Evolutionary conservation across 2,888 invertebrate species (phyloP), one percentile per base, ranked within the genome.

Genomic region (Adelognathus sp.): DNA sequence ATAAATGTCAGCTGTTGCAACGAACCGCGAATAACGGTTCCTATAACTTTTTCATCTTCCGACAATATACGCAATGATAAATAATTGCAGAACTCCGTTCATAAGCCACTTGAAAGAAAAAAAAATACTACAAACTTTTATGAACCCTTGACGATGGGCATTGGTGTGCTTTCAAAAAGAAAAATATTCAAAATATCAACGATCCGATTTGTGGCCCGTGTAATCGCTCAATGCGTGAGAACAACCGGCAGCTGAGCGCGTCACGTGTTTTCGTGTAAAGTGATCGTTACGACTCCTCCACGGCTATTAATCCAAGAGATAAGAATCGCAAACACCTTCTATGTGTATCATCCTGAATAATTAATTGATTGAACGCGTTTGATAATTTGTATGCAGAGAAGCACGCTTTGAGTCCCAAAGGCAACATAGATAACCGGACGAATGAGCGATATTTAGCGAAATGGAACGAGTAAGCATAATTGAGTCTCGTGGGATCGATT

Each of bases 1-100:
- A 79, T 70, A 70, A 80, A 72, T 75, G 82, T 72, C 80, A 80
- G 67, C 11, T n/a, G 27, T 46, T 60, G 54, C 39, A 50, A 44
- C 31, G 39, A 61, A 61, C 16, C 39, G 6, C 46, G 4, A 11
- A 2, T n/a, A 1, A 39, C 33, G 36, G 14, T 7, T 39, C 36
- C 61, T 36, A 31, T 24, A 50, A 66, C 33, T 50, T 46, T 29
- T 66, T 66, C 9, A 31, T 66, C 33, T 27, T 5, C 29, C 21
- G 7, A 3, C 50, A 36, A 29, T 52, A 36, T 3, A 33, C 36
- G n/a, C n/a, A n/a, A 60, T 33, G 46, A 66, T 46, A 50, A 31
- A 56, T 39, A 39, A 54, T 56, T 18, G 41, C 9, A 2, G 3
- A 39, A 36, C 14, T 14, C 31, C 31, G 72, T 41, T 14, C 24